phyloP scores from a whole-genome alignment of 2,888 invertebrate genomes.

The Heteromurus nitidus region DNA sequence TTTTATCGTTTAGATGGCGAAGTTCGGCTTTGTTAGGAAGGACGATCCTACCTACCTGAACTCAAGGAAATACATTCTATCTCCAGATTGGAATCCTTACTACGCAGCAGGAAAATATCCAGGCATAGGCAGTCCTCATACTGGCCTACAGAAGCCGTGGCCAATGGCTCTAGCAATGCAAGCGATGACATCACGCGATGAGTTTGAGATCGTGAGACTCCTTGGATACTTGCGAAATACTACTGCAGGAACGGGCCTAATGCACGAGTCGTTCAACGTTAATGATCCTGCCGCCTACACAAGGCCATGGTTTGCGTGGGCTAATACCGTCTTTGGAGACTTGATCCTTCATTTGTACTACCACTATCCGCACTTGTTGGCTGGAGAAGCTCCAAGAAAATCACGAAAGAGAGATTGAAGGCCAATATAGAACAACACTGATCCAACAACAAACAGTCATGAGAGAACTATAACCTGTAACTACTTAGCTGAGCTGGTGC shows the following conservation, averaged over 20 bases:
- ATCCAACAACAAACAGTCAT: too few relatives aligned
- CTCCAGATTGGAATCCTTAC: conserved; percentile 68
- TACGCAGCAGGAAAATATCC: conserved; percentile 64
- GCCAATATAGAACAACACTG: too few relatives aligned
- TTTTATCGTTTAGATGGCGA: conserved; percentile 68
- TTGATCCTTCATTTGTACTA: conserved; percentile 65
- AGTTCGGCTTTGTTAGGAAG: conserved; percentile 64
- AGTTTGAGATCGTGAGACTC: conserved; percentile 65
- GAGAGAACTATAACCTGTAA: too few relatives aligned
- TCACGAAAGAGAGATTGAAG: not conserved
- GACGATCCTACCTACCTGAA: conserved; percentile 68
- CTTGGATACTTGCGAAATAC: conserved; percentile 63
- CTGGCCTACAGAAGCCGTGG: conserved; percentile 69
- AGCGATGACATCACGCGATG: conserved; percentile 67
- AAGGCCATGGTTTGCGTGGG: conserved; percentile 71
- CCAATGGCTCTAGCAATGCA: conserved; percentile 71
- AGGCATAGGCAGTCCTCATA: conserved; percentile 70
- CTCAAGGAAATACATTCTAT: conserved; percentile 67
- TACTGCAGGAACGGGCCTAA: conserved; percentile 70
- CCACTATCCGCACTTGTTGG: conserved; percentile 63
- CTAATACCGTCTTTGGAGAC: conserved; percentile 71
- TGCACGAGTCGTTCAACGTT: conserved; percentile 69
- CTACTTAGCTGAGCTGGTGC: too few relatives aligned
- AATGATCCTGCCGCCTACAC: conserved; percentile 61
- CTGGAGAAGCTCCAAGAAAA: conserved; percentile 37